Base-by-base conservation (phyloP, 2,113 vertebrate species). In the Peucedramus taeniatus region DNA sequence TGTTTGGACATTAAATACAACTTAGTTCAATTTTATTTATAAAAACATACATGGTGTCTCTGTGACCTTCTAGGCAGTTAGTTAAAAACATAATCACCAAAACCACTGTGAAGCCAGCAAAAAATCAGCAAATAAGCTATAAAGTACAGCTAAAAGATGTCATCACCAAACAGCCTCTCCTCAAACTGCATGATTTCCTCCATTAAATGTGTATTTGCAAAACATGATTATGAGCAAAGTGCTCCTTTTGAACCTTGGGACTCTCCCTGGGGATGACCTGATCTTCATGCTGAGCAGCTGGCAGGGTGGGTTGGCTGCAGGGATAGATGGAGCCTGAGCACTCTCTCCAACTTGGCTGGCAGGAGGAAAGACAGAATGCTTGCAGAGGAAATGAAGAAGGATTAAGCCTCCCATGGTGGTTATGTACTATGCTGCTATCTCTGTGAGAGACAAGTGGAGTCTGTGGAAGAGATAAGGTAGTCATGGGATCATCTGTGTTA, bases 1-100 rank as follows among this genome's bases (percentile, higher is more conserved):
- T 95, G 82, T 96, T 91, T 95, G 50, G 39, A 50, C 85, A 39
- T 83, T 96, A 96, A 94, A 96, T 81, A 93, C 1, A 14, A 60
- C 47, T 75, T 78, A 35, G 22, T 78, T 85, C 74, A 63, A 83
- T 90, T 75, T 60, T 6, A 83, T 90, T 70, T 90, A 40, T 66
- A 35, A 88, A 96, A 93, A 19, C 82, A 90, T 69, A 80, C 39
- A n/a, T 8, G 7, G 26, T 91, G 22, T 51, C 23, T 86, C 42
- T 90, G 17, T 95, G 87, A 88, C 87, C 71, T 93, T 87, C 66
- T 59, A 56, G 51, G 47, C 31, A 88, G 56, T 78, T 81, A 71
- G 23, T 76, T 94, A 91, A 69, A 91, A 91, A 49, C 3, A 0
- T 54, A 51, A 56, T 74, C 85, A 86, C 66, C 33, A n/a, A 93